Evolutionary conservation across 2,797 vertebrate species (phyloP).

Genomic region (Lagorchestes hirsutus): DNA sequence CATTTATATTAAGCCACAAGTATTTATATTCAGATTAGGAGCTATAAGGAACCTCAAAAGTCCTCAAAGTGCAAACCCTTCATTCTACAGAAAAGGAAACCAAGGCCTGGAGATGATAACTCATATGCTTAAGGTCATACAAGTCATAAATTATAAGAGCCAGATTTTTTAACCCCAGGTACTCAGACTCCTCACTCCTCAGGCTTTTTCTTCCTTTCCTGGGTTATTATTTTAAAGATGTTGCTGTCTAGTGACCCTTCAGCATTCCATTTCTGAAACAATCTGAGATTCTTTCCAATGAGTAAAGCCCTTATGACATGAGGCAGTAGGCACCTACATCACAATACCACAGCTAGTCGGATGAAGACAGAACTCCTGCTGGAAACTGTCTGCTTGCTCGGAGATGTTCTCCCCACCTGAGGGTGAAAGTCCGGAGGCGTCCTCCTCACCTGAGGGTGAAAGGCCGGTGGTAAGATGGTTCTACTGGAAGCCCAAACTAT

Average conservation of each 20-base stretch:
- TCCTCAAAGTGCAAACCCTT: background rate
- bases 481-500: background rate
- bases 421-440: background rate
- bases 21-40: background rate
- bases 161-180: background rate
- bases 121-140: constrained; percentile 45
- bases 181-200: background rate
- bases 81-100: constrained; percentile 46
- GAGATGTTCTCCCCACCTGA: constrained; percentile 22
- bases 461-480: background rate
- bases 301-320: constrained; percentile 42
- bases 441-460: background rate
- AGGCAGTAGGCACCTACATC: constrained; percentile 31
- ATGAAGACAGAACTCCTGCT: background rate
- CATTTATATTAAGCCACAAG: background rate
- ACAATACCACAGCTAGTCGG: constrained; percentile 48
- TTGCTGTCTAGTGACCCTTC: background rate
- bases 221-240: background rate
- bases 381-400: background rate
- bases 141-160: background rate
- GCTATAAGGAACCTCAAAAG: background rate
- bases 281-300: constrained; percentile 9
- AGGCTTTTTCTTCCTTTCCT: background rate
- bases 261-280: background rate
- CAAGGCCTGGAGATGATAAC: constrained; percentile 21